Evolutionary conservation across 2,888 invertebrate genomes (phyloP), one percentile per base, ranked within the genome.

Genomic region (Drosophila cyrtoloma): DNA sequence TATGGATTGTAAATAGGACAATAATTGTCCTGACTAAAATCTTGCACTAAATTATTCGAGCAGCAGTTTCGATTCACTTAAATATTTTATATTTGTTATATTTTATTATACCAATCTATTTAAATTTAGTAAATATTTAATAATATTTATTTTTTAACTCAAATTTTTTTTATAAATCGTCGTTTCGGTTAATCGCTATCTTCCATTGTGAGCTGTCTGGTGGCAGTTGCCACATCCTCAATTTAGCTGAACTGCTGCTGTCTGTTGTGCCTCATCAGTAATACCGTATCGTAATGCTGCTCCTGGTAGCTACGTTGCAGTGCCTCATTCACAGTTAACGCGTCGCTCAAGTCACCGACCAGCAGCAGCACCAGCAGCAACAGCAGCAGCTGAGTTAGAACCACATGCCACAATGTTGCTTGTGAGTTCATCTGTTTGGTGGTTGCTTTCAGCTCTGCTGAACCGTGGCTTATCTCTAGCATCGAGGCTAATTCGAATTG

Each of bases 261-360:
- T 9, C 19, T 50, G 22, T 52, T 44, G 22, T 22, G 37, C 12
- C 12, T 60, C 9, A 89, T 26, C 52, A 82, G n/a, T 9, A 87
- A 16, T 0, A 86, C n/a, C 10, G 75, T 65, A 12, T 76, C 60
- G 10, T 50, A 77, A 2, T 9, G 71, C 32, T 58, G 71, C 10
- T 84, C 76, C 64, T 19, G n/a, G n/a, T 74, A 32, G 56, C 71
- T 62, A 7, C 60, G 68, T 5, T 57, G 7, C 59, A 89, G 26
- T 26, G 42, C n/a, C 12, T 60, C 37, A 16, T 53, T 47, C n/a
- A 79, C 12, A 16, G 56, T 63, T 4, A 50, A 22, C 1, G 60
- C 60, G n/a, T 30, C 47, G 39, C 47, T 67, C 9, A 63, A 35
- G 12, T 30, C 47, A 10, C 14, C n/a, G 26, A 42, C 47, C 44